Evolutionary conservation across 1,140 invertebrate species (phyloP).

Genomic region (Panonychus citri): DNA sequence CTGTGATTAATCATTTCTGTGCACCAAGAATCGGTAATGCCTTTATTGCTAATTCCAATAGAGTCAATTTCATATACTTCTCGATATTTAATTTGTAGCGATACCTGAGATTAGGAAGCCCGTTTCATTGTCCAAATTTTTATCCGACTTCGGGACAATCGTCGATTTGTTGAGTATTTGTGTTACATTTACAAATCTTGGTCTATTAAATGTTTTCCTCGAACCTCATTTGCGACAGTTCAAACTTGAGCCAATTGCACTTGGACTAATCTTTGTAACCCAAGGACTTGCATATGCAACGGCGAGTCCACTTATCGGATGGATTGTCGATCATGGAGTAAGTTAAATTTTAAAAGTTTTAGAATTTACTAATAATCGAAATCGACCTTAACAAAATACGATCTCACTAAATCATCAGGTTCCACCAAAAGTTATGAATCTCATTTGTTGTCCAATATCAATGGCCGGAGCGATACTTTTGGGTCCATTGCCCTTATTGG

Average conservation of each 20-base stretch:
- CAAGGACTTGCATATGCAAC: slow-evolving; percentile 19
- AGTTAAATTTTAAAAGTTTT: too few species aligned
- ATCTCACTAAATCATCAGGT: too few species aligned
- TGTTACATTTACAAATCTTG: slow-evolving; percentile 16
- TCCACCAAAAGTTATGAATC: neutral
- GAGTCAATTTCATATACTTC: too few species aligned
- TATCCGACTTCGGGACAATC: too few species aligned
- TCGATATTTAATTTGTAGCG: too few species aligned
- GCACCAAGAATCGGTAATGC: too few species aligned
- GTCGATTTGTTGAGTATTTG: too few species aligned
- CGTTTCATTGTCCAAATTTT: too few species aligned
- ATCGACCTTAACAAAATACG: too few species aligned
- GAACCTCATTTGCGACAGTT: slow-evolving; percentile 47
- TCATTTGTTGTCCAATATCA: slow-evolving; percentile 10
- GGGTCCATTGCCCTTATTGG: slow-evolving; percentile 13
- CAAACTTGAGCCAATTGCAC: slow-evolving; percentile 1
- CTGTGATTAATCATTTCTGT: too few species aligned
- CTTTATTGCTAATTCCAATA: too few species aligned
- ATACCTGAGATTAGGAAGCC: too few species aligned
- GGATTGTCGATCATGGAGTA: slow-evolving; percentile 15
- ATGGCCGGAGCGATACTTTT: slow-evolving; percentile 11
- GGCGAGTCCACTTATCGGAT: slow-evolving; percentile 21
- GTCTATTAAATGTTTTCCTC: slow-evolving; percentile 52
- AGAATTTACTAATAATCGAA: neutral
- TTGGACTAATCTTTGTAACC: slow-evolving; percentile 23